Conservation (phyloP, 2,797 vertebrate genomes). For the Takifugu ocellatus region DNA sequence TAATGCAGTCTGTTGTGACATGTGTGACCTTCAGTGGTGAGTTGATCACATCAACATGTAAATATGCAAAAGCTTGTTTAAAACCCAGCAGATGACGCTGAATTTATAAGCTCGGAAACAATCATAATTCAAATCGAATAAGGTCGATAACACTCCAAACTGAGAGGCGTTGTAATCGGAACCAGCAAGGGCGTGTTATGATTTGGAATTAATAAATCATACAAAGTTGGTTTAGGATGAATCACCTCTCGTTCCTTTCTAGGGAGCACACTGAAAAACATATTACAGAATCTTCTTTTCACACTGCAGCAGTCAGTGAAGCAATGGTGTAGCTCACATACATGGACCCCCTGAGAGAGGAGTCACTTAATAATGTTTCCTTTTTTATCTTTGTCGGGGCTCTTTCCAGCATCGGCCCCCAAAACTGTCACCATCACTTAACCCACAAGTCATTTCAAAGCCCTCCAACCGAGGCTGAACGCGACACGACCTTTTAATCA, state of each 20-base stretch:
- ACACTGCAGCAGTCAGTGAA: constrained; percentile 22
- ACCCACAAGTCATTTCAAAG: neutral
- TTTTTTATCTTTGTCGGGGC: constrained; percentile 1
- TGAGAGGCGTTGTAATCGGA: constrained; percentile 29
- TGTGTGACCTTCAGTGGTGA: constrained; percentile 5
- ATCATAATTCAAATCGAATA: constrained; percentile 32
- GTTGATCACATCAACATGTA: constrained; percentile 12
- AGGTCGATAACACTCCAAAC: constrained; percentile 30
- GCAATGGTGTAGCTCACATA: constrained; percentile 28
- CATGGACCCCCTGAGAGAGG: constrained; percentile 21
- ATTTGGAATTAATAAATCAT: constrained; percentile 45
- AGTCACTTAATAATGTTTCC: constrained; percentile 32
- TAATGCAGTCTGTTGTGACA: neutral
- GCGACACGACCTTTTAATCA: neutral
- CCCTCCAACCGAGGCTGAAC: neutral
- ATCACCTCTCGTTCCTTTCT: constrained; percentile 23
- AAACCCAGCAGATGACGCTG: constrained; percentile 25
- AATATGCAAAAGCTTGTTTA: constrained; percentile 29
- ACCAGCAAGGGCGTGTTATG: constrained; percentile 27
- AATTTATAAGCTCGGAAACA: constrained; percentile 47
- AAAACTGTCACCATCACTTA: constrained; percentile 1
- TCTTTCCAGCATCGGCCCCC: constrained; percentile 12
- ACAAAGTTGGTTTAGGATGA: constrained; percentile 29
- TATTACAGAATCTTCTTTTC: constrained; percentile 28
- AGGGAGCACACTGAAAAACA: constrained; percentile 23